phyloP scores from a whole-genome alignment of 1,140 invertebrate genomes.

The Tribolium castaneum region DNA sequence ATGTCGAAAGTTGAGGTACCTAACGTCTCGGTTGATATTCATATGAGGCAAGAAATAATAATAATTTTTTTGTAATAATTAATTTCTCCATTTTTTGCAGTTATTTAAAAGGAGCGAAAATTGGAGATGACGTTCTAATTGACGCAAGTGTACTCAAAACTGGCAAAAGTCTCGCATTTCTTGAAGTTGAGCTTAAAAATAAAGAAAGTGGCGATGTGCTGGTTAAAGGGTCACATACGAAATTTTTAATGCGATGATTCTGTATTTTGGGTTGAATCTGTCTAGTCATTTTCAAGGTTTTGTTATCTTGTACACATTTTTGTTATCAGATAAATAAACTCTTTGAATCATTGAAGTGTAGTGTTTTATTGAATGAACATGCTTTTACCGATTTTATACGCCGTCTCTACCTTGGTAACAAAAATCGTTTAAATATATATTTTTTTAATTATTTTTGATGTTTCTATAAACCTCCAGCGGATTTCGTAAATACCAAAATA shows the following conservation, averaged over 20 bases:
- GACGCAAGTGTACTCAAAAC: slow-evolving; percentile 82
- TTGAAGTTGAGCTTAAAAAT: slow-evolving; percentile 80
- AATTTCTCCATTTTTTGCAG: slow-evolving; percentile 63
- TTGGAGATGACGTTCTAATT: slow-evolving; percentile 83
- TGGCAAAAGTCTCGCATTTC: slow-evolving; percentile 83
- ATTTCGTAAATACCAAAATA: too few species aligned
- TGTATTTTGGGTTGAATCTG: background rate
- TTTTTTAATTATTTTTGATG: background rate
- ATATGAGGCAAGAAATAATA: slow-evolving; percentile 70
- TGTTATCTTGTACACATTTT: background rate
- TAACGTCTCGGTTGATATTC: slow-evolving; percentile 81
- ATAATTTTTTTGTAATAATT: too few species aligned
- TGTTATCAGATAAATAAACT: background rate
- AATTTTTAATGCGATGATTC: slow-evolving; percentile 65
- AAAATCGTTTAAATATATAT: background rate
- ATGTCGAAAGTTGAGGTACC: slow-evolving; percentile 67
- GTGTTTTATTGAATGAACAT: background rate
- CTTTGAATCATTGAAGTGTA: background rate
- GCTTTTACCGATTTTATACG: background rate
- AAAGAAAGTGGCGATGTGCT: slow-evolving; percentile 78
- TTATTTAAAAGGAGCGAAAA: slow-evolving; percentile 77
- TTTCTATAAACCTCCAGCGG: too few species aligned
- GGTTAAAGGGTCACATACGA: slow-evolving; percentile 84
- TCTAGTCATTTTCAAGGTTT: background rate
- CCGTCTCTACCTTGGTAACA: background rate